Evolutionary conservation across 2,797 vertebrate genomes (phyloP), one percentile per base, ranked within the genome.

Genomic region (Amblyopsis hoosieri): DNA sequence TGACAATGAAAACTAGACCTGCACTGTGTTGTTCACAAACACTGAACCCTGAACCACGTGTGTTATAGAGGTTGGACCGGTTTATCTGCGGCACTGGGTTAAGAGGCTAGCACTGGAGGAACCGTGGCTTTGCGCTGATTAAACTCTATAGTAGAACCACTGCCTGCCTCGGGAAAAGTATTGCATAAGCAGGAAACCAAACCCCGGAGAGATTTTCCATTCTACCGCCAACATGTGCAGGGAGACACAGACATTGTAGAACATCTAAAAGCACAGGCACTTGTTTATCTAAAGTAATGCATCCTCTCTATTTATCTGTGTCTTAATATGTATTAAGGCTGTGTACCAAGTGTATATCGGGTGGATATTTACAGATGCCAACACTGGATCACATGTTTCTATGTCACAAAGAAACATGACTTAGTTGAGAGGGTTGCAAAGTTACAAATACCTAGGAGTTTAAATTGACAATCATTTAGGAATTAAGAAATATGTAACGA

Each of bases 171-270:
- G 67, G 72, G 68, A 70, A 76, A 68, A 63, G 15, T 47, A 72
- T 63, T 81, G 62, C 69, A 83, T 77, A 79, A 82, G 53, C 29
- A 62, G 58, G 45, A 66, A 58, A 72, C 51, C 62, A 67, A 70
- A 78, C 69, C 54, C 59, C 57, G 23, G 49, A 72, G 53, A 75
- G 65, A 64, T 47, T 78, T 79, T 81, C 62, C 63, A 71, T 60
- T 77, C 31, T 14, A 50, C 54, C 75, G 66, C 70, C 69, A 72
- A 69, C 51, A 33, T 57, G 64, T 67, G 14, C 14, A 72, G 46
- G 29, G 66, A 49, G 65, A 75, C 45, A 64, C 23, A 42, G 19
- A 12, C 10, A 42, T 42, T 42, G 9, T 42, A 42, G 37, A 42
- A 7, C 7, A 42, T 7, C 37, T 7, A 7, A 42, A 42, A 42